Evolutionary conservation across 2,888 invertebrate species (phyloP).

Genomic region (Nemurella pictetii): DNA sequence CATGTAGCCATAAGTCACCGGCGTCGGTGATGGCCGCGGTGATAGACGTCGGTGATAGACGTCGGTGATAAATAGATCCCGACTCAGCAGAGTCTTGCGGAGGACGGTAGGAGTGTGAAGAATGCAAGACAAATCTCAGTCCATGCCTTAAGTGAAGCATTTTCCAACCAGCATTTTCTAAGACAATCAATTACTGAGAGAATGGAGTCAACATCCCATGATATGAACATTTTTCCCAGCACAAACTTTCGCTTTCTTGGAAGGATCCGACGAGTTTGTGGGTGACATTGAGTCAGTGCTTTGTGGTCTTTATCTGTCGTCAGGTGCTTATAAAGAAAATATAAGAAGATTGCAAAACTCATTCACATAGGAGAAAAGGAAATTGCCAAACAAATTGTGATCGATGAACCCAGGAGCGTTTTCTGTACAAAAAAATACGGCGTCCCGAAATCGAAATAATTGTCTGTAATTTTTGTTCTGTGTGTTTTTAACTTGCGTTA

Average conservation of each 20-base stretch:
- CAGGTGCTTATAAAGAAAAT: not conserved
- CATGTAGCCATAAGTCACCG: not conserved
- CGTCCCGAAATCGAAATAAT: too few species aligned
- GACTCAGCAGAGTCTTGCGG: not conserved
- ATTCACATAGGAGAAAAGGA: not conserved
- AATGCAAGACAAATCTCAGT: slow-evolving; percentile 1
- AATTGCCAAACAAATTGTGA: not conserved
- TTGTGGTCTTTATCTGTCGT: not conserved
- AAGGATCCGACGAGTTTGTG: not conserved
- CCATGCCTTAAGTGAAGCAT: not conserved
- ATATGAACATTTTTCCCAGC: not conserved
- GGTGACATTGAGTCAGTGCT: not conserved
- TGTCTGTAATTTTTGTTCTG: too few species aligned
- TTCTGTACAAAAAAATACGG: not conserved
- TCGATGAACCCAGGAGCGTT: not conserved
- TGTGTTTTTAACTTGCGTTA: too few species aligned
- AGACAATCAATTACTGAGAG: not conserved
- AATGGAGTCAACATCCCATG: not conserved
- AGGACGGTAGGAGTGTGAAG: not conserved
- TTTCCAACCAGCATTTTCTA: not conserved
- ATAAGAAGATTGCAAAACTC: not conserved
- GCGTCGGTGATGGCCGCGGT: not conserved
- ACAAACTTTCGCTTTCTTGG: not conserved
- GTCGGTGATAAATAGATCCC: not conserved
- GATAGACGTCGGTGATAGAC: not conserved